A percentile compares a stretch with the other conserved stretches of the same genome.
These are phyloP conservation scores for Metridium senile DNA, from an alignment of 92 coral and sea anemone genomes.

Conservation along the genomic window DNA sequence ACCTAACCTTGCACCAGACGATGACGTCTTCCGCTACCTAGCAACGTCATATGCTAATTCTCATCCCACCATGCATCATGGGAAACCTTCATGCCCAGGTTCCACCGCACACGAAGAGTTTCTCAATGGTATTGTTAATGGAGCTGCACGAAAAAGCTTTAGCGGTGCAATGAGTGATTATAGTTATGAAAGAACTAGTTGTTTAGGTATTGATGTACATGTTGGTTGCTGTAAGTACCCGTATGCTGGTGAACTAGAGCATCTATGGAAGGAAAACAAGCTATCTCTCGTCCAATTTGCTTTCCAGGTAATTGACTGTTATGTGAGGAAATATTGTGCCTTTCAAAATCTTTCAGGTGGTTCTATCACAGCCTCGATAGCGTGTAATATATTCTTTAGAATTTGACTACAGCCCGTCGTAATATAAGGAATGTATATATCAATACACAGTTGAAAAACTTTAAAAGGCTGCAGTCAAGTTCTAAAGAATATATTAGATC, in stretches of 20 bases:
- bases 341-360: too few species aligned
- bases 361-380: too few species aligned
- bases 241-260: constrained; percentile 74
- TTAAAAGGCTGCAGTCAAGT: too few species aligned
- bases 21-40: constrained; percentile 85
- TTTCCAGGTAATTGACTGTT: constrained; percentile 73
- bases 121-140: constrained; percentile 76
- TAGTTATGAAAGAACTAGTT: constrained; percentile 75
- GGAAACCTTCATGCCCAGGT: constrained; percentile 97
- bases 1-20: constrained; percentile 83
- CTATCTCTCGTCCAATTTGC: constrained; percentile 72
- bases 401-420: too few species aligned
- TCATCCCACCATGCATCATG: constrained; percentile 96
- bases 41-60: constrained; percentile 83
- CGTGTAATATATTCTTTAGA: too few species aligned
- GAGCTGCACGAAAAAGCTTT: constrained; percentile 69
- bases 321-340: not conserved
- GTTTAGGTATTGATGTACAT: constrained; percentile 77
- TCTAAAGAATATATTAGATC: too few species aligned
- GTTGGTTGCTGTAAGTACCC: constrained; percentile 98
- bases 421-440: too few species aligned
- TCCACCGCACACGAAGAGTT: constrained; percentile 77
- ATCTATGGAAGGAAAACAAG: constrained; percentile 89
- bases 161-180: constrained; percentile 84
- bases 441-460: too few species aligned